phyloP scores from a whole-genome alignment of 2,113 vertebrate species.

The Xiphorhynchus elegans region DNA sequence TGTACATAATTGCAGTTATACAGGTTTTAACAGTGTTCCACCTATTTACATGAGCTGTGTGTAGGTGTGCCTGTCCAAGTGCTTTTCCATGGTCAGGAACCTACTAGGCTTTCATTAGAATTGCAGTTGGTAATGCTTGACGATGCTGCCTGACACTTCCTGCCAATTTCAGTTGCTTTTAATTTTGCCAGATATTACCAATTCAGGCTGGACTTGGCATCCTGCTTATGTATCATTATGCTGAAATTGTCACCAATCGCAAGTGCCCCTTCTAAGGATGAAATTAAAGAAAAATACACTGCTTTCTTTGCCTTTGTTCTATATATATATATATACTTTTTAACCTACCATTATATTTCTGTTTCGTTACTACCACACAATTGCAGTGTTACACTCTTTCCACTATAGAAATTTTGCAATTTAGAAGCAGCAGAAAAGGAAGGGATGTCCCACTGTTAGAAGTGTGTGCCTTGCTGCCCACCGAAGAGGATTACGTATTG shows the following conservation, averaged over 20 bases:
- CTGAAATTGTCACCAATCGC: not conserved
- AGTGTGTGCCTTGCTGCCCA: not conserved
- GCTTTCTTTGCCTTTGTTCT: not conserved
- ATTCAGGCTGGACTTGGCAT: not conserved
- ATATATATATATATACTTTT: too few relatives aligned
- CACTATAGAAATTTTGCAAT: slow-evolving; percentile 32
- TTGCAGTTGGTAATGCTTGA: not conserved
- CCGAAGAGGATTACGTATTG: slow-evolving; percentile 33
- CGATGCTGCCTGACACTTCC: not conserved
- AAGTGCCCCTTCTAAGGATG: not conserved
- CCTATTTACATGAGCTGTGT: not conserved
- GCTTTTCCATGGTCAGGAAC: not conserved
- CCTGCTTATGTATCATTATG: not conserved
- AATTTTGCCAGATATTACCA: not conserved
- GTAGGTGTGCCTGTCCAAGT: not conserved
- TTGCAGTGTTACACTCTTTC: not conserved
- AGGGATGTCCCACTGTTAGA: not conserved
- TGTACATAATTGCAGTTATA: not conserved
- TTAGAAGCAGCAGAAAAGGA: not conserved
- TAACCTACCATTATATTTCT: not conserved
- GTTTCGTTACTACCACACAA: not conserved
- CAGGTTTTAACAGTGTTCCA: not conserved
- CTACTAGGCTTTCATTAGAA: not conserved
- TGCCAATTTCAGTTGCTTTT: not conserved
- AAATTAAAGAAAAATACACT: not conserved